Conservation (phyloP, 1,140 invertebrate species). For the Caligus rogercresseyi region DNA sequence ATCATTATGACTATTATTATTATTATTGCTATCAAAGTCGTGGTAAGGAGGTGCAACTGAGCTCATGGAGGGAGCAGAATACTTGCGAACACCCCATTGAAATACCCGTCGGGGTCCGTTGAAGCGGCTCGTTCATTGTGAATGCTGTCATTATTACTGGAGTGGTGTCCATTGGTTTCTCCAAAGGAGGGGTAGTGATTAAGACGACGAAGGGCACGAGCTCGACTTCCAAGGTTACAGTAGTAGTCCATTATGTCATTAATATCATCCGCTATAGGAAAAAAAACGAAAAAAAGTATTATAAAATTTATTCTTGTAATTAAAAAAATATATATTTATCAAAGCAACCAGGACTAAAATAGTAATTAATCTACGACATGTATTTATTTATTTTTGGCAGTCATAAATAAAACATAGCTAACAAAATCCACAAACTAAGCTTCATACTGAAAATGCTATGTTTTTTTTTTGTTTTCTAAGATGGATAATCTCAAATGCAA, state of each 20-base stretch:
- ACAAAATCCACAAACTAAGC: no score
- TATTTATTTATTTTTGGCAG: no score
- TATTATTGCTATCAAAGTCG: background rate
- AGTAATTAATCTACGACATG: no score
- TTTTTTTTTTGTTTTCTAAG: no score
- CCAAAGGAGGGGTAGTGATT: background rate
- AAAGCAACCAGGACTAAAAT: no score
- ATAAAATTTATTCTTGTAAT: no score
- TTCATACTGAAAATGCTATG: no score
- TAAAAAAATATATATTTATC: no score
- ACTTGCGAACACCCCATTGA: background rate
- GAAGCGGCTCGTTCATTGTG: background rate
- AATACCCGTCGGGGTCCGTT: background rate
- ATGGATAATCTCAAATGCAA: no score
- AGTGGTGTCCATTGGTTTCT: background rate
- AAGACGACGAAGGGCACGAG: background rate
- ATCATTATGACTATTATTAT: background rate
- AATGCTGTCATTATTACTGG: background rate
- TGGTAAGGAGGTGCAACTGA: no score
- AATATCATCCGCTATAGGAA: slow-evolving; percentile 1
- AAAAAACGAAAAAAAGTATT: no score
- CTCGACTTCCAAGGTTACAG: background rate
- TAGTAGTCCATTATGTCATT: slow-evolving; percentile 15
- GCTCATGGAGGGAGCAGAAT: background rate
- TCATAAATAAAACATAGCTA: no score